A percentile compares a stretch with the other conserved stretches of the same genome.
phyloP scores from a whole-genome alignment of 2,888 invertebrate species.

The Dasysyrphus tricinctus region DNA sequence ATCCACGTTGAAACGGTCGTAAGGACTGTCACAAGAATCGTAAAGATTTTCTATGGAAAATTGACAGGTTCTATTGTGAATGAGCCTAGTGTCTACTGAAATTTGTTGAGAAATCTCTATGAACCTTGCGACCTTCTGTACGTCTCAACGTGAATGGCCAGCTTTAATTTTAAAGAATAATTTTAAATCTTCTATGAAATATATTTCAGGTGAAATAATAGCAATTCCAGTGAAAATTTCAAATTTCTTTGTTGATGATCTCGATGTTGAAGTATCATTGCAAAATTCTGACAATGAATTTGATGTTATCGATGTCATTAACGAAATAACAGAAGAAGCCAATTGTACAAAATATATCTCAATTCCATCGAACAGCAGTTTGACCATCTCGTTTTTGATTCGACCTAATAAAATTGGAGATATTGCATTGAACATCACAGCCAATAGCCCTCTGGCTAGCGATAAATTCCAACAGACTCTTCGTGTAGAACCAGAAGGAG shows the following conservation, averaged over 20 bases:
- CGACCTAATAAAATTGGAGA: constrained; percentile 9
- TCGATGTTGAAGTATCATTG: constrained; percentile 86
- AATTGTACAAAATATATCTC: constrained; percentile 18
- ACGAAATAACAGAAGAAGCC: not conserved
- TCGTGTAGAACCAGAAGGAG: constrained; percentile 92
- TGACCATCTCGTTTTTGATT: not conserved
- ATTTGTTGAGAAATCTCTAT: no score
- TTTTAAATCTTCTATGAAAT: no score
- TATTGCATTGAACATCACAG: constrained; percentile 84
- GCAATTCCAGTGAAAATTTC: constrained; percentile 16
- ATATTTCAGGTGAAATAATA: constrained; percentile 19
- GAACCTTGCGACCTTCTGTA: no score
- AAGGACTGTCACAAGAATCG: no score
- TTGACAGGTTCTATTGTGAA: no score
- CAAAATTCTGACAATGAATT: constrained; percentile 16
- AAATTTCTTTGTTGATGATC: constrained; percentile 91
- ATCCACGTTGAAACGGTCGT: no score
- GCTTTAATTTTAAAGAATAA: no score
- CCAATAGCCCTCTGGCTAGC: constrained; percentile 90
- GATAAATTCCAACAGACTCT: constrained; percentile 90
- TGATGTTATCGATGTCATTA: not conserved
- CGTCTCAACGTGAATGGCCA: no score
- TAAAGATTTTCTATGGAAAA: no score
- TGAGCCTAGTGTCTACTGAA: no score
- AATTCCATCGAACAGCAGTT: constrained; percentile 10